Base-by-base conservation (phyloP, 2,797 vertebrate species). In the Phoeniculus purpureus region DNA sequence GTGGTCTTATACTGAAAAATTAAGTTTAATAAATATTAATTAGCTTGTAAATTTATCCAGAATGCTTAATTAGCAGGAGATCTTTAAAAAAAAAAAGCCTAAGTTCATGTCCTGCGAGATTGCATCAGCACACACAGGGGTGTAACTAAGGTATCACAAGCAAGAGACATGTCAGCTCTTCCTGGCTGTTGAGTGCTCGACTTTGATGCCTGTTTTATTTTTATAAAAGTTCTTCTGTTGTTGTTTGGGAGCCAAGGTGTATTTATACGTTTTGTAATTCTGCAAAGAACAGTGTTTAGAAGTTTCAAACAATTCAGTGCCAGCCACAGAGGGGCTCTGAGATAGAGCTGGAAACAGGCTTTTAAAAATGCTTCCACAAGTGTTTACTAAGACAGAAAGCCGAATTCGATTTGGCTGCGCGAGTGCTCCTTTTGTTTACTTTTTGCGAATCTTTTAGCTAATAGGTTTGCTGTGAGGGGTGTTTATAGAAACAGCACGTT, bases 391-490 rank as follows among this genome's bases (percentile, higher is more conserved):
- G 79, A 59, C 45, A 60, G 70, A 93, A 81, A 85, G 52, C 17
- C 62, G 66, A 78, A 32, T 91, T 89, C 91, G 45, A 26, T 85
- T 91, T 87, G 91, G 82, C 64, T 54, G 12, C 10, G 7, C 45
- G 52, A 2, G 1, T 5, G 20, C 16, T 90, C 79, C 74, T 73
- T 81, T 70, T 81, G 47, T 93, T 92, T 95, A 78, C 85, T 92
- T 73, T 92, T 37, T 9, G 31, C 27, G 80, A 67, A 84, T 90
- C 59, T 81, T 92, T 93, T 65, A 73, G 72, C 80, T 89, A 85
- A 87, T 88, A 74, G 60, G 64, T 89, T 87, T 81, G 52, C 87
- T 71, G 64, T 15, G 25, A 43, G 56, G 31, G 27, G 23, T 87
- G 76, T 58, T 92, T 66, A 54, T 15, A 81, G 71, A 48, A 91